Evolutionary conservation across 2,888 invertebrate genomes (phyloP), one percentile per base, ranked within the genome.

Genomic region (Gibbula magus): DNA sequence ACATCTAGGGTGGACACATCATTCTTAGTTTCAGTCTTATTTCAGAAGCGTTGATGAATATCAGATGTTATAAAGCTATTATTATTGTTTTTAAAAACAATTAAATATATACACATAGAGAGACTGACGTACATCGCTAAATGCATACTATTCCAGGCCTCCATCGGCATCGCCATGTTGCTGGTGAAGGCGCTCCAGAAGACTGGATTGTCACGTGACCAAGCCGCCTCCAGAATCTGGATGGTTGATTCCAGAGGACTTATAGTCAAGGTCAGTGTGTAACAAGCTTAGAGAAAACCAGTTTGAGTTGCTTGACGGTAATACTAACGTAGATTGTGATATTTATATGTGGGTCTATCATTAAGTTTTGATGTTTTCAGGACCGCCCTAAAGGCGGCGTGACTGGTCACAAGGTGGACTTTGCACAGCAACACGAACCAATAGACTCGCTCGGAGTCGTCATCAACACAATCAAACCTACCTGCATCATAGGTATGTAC

Each of bases 171-270:
- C 90, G 99, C 99, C 0, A 95, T 95, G 88, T 94, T 99, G 79
- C 96, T 98, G 90, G 96, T 97, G 22, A 96, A 97, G 96, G 98
- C 98, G 7, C 98, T 99, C 97, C 79, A 85, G 89, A 94, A 95
- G 32, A 92, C 92, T 25, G 97, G 99, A 5, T 93, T 95, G 0
- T 91, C 95, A 0, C 95, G 95, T 25, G 94, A 94, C 25, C 96
- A 96, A 7, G 99, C 99, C 0, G 95, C 95, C 79, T 93, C 93
- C 0, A 96, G 95, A 90, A 97, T 99, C 90, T 99, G 96, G 96
- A 95, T 99, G 95, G 96, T 99, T 75, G 99, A 99, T 94, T 98
- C 98, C 54, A 97, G 96, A 90, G 99, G 99, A 0, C 95, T 99
- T 8, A 89, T 92, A 91, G 97, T 98, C 0, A 96, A 96, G 88